Evolutionary conservation across 2,113 vertebrate species (phyloP).

Genomic region (Mesocricetus auratus): DNA sequence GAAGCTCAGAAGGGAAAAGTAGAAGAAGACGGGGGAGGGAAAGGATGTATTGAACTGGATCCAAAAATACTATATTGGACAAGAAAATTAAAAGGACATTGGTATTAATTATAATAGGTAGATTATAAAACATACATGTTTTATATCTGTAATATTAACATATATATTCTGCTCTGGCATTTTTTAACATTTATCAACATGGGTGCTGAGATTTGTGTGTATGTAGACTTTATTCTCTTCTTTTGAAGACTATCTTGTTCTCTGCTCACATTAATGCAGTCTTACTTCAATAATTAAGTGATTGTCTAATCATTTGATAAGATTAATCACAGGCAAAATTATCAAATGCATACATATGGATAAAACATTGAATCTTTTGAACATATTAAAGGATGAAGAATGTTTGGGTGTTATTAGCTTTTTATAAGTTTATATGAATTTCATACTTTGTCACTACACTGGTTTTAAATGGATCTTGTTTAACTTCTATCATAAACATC

Average conservation of each 20-base stretch:
- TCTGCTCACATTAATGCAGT: neutral
- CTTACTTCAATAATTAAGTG: neutral
- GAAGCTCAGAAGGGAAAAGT: neutral
- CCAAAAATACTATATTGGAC: neutral
- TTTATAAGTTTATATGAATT: neutral
- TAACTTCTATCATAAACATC: neutral
- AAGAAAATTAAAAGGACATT: neutral
- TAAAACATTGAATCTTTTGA: neutral
- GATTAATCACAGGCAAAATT: neutral
- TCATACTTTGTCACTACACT: neutral
- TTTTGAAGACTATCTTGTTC: accelerated
- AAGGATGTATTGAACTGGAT: neutral
- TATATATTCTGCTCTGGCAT: neutral
- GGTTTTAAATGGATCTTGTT: neutral
- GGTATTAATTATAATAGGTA: neutral
- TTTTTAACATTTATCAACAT: neutral
- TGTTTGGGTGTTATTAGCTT: neutral
- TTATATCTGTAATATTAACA: neutral
- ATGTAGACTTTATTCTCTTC: neutral
- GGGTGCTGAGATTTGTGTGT: neutral
- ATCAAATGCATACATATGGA: neutral
- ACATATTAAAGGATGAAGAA: neutral
- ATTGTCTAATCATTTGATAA: neutral
- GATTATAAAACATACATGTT: neutral
- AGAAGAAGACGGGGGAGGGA: neutral